Conservation (phyloP, 2,888 invertebrate genomes). For the Dynastes grantii region DNA sequence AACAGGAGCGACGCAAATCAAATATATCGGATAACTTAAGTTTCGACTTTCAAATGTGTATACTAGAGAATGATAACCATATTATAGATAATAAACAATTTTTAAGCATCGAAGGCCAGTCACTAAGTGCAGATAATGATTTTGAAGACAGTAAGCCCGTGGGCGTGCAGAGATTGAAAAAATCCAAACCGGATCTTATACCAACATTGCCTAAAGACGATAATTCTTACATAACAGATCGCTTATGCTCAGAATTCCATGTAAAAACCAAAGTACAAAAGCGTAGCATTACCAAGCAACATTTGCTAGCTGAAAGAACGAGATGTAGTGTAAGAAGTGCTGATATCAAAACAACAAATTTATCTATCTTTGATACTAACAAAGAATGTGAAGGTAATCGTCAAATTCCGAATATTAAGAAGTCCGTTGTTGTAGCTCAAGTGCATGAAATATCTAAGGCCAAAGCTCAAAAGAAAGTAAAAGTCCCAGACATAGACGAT, state of each 20-base stretch:
- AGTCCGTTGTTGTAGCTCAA: slow-evolving; percentile 69
- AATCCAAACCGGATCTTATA: slow-evolving; percentile 66
- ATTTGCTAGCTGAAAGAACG: slow-evolving; percentile 56
- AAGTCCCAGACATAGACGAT: slow-evolving; percentile 72
- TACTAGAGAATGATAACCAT: slow-evolving; percentile 62
- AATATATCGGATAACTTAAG: slow-evolving; percentile 63
- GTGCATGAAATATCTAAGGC: slow-evolving; percentile 74
- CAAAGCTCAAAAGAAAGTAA: slow-evolving; percentile 62
- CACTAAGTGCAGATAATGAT: slow-evolving; percentile 59
- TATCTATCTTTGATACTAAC: slow-evolving; percentile 56
- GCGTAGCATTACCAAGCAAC: slow-evolving; percentile 59
- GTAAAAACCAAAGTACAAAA: slow-evolving; percentile 77
- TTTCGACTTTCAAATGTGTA: slow-evolving; percentile 66
- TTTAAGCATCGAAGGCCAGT: slow-evolving; percentile 56
- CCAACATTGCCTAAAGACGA: slow-evolving; percentile 64
- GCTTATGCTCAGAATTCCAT: slow-evolving; percentile 81
- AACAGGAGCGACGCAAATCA: slow-evolving; percentile 55
- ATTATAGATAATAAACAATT: slow-evolving; percentile 54
- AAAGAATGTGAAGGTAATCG: slow-evolving; percentile 49
- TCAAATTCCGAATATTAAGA: slow-evolving; percentile 57
- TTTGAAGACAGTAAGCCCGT: slow-evolving; percentile 61
- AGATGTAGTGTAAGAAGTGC: slow-evolving; percentile 56
- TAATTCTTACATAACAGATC: slow-evolving; percentile 79
- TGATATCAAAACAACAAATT: slow-evolving; percentile 50
- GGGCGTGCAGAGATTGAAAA: slow-evolving; percentile 58